Evolutionary conservation across 2,113 vertebrate genomes (phyloP), one percentile per base, ranked within the genome.

Genomic region (Rhinolophus ferrumequinum): DNA sequence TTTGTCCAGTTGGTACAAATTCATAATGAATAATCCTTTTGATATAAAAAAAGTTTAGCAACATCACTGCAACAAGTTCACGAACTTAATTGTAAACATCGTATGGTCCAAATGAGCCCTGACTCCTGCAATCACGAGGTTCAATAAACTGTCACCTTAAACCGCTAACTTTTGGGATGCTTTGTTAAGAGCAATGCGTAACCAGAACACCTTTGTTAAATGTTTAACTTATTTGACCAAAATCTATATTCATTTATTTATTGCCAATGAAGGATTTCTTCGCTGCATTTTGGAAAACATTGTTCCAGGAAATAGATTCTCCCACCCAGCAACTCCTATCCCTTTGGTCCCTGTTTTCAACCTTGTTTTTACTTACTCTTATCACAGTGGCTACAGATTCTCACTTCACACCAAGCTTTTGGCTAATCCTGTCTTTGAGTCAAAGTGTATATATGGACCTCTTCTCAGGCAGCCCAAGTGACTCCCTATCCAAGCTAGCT

Each of bases 221-320:
- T 41, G 60, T 77, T 87, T 66, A 58, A 82, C 33, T 70, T 76
- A 76, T n/a, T 93, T 84, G 26, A 72, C 44, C 26, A 95, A 88
- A 84, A 19, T 4, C 12, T n/a, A 83, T 62, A 73, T 58, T 58
- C 58, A 41, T 47, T 84, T 50, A 41, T 81, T 66, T 87, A 90
- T 21, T 72, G 38, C 35, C 81, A 85, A 56, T 7, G 58, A 60
- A 70, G 9, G 28, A 84, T 94, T 85, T 84, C 21, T 52, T 82
- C 82, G 33, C 22, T 18, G 35, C 5, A 35, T 93, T 66, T 97
- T 94, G 79, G 8, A 87, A 82, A 95, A 64, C 58, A 24, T 50
- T 8, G 26, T 70, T 86, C 44, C 24, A 77, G 26, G 30, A 18
- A 70, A 50, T 22, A 77, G 35, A 92, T 54, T 19, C 26, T 14